Evolutionary conservation across 2,113 vertebrate genomes (phyloP).

Genomic region (Rhinoptilus africanus): DNA sequence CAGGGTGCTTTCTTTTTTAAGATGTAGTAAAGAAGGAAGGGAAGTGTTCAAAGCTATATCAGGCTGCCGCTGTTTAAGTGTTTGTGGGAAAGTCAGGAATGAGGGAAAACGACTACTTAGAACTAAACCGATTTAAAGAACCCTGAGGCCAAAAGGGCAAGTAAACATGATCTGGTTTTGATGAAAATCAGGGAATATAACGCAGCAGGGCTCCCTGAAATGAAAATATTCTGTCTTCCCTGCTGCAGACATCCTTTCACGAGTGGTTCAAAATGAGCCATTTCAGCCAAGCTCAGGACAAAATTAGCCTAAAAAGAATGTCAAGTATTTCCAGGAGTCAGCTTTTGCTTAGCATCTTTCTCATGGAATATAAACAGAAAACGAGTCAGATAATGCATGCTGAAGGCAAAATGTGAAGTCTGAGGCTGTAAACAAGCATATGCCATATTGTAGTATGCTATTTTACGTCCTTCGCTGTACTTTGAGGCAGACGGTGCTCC

Average conservation of each 20-base stretch:
- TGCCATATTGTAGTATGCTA: background rate
- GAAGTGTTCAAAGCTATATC: background rate
- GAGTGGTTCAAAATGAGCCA: background rate
- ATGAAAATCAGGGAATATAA: conserved; percentile 13
- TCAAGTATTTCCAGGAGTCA: conserved; percentile 55
- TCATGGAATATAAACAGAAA: background rate
- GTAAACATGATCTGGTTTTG: conserved; percentile 23
- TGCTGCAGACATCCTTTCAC: conserved; percentile 27
- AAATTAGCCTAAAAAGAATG: conserved; percentile 60
- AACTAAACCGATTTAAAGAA: background rate
- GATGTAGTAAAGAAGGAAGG: background rate
- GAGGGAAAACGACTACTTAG: background rate
- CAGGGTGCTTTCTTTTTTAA: background rate
- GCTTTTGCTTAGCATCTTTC: conserved; percentile 40
- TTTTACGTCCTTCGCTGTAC: background rate
- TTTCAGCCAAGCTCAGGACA: conserved; percentile 15
- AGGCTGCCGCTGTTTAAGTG: background rate
- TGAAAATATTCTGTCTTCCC: conserved; percentile 12
- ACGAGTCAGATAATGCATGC: background rate
- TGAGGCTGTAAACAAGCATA: background rate
- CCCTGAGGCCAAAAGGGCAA: conserved; percentile 3
- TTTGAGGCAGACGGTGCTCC: background rate
- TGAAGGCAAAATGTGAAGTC: background rate
- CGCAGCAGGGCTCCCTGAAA: conserved; percentile 3
- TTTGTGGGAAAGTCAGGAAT: conserved; percentile 35